These are phyloP conservation scores for Mus pahari DNA, from an alignment of 2,113 vertebrate genomes.

Conservation along the genomic window DNA sequence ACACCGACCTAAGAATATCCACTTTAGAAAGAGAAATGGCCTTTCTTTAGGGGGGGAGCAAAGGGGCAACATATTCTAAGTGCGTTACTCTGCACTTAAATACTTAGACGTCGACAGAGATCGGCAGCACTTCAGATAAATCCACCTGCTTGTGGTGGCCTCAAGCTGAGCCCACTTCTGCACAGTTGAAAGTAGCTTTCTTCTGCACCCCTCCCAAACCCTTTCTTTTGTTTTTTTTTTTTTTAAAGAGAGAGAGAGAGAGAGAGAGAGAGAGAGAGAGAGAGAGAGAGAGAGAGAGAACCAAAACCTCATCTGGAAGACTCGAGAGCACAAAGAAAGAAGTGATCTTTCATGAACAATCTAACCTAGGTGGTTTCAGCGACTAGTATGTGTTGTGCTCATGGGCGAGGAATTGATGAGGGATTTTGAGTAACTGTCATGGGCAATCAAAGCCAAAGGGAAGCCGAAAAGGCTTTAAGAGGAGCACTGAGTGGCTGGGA, in stretches of 20 bases:
- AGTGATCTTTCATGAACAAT: background rate
- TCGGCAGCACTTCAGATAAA: background rate
- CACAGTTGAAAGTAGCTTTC: background rate
- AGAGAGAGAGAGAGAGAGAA: no score
- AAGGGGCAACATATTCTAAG: background rate
- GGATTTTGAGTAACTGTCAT: background rate
- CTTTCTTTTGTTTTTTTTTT: background rate
- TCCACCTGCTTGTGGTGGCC: background rate
- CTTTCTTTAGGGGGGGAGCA: background rate
- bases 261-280: no score
- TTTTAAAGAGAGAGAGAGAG: no score
- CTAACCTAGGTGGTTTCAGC: background rate
- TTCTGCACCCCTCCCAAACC: background rate
- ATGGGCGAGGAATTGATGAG: background rate
- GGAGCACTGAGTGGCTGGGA: background rate
- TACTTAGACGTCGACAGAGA: background rate
- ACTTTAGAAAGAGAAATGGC: conserved; percentile 27
- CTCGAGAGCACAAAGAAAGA: background rate
- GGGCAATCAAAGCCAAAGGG: no score
- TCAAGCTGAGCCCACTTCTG: background rate
- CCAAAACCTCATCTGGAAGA: background rate
- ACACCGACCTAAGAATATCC: background rate
- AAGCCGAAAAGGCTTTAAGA: no score
- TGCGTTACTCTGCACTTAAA: background rate
- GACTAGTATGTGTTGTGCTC: background rate